A percentile compares a stretch with the other conserved stretches of the same genome.
These are phyloP conservation scores for Torymus tubicola DNA, from an alignment of 2,888 invertebrate genomes.

Conservation along the genomic window DNA sequence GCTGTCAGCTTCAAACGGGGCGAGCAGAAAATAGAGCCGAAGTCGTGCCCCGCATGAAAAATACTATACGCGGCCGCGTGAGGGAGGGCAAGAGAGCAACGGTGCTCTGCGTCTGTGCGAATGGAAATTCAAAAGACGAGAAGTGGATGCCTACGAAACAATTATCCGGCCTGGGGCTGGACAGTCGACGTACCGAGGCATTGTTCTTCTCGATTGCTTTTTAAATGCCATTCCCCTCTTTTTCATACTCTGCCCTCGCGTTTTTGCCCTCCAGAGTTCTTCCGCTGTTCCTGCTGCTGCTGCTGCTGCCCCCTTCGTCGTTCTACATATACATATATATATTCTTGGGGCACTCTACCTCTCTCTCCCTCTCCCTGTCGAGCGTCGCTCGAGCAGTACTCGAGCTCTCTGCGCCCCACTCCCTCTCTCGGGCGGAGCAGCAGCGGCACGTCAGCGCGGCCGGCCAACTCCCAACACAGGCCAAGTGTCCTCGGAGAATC, in stretches of 20 bases:
- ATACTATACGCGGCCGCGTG: not conserved
- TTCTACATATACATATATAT: not conserved
- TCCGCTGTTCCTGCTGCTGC: too few species aligned
- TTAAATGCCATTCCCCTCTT: conserved; percentile 17
- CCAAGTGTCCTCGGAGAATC: conserved; percentile 61
- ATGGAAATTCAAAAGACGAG: conserved; percentile 16
- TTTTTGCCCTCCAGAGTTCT: not conserved
- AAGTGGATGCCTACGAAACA: conserved; percentile 31
- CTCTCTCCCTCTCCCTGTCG: too few species aligned
- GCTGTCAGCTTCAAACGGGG: conserved; percentile 3
- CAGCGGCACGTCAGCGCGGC: conserved; percentile 33
- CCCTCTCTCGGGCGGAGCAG: too few species aligned
- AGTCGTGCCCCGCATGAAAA: not conserved
- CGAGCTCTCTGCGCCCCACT: not conserved
- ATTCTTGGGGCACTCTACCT: not conserved
- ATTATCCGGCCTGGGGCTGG: conserved; percentile 19
- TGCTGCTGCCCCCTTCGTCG: not conserved
- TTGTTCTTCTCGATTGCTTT: conserved; percentile 37
- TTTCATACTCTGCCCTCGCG: not conserved
- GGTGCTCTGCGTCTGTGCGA: not conserved
- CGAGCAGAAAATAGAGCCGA: conserved; percentile 4
- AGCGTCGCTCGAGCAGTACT: not conserved
- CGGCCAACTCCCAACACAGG: conserved; percentile 57
- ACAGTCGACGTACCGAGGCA: conserved; percentile 1
- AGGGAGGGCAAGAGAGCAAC: too few species aligned